Evolutionary conservation across 2,888 invertebrate species (phyloP).

Genomic region (Digitonthophagus gazella): DNA sequence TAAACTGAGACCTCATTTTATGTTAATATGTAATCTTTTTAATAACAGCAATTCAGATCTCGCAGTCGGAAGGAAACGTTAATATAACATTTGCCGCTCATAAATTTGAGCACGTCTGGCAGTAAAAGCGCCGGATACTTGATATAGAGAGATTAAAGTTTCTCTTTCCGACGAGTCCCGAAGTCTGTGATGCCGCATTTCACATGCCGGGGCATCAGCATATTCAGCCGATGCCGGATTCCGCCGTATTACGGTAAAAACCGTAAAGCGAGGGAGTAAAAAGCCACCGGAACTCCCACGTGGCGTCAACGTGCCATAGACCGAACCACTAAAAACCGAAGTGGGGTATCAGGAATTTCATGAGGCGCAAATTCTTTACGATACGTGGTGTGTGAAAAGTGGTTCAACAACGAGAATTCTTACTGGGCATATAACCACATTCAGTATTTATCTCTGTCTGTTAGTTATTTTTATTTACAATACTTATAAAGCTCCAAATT

Average conservation of each 20-base stretch:
- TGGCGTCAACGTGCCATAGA: background rate
- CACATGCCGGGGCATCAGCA: slow-evolving; percentile 5
- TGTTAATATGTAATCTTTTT: background rate
- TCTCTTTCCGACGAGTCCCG: background rate
- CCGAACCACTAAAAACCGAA: background rate
- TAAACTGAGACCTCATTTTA: background rate
- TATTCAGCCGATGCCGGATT: slow-evolving; percentile 5
- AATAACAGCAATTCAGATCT: background rate
- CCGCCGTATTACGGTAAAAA: background rate
- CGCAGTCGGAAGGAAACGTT: background rate
- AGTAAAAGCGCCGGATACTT: slow-evolving; percentile 7
- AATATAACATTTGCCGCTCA: background rate
- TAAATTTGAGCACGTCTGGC: background rate
- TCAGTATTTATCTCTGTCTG: too few relatives aligned
- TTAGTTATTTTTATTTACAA: too few relatives aligned
- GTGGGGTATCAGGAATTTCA: slow-evolving; percentile 7
- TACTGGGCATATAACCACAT: too few relatives aligned
- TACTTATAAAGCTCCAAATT: too few relatives aligned
- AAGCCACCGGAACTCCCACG: background rate
- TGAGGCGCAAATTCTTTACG: slow-evolving; percentile 6
- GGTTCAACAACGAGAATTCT: too few relatives aligned
- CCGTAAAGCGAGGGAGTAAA: background rate
- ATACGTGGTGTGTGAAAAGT: too few relatives aligned
- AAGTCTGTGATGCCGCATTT: background rate
- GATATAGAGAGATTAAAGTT: slow-evolving; percentile 11